These are phyloP conservation scores for Spilosoma lubricipeda DNA, from an alignment of 2,888 invertebrate species.

Conservation along the genomic window DNA sequence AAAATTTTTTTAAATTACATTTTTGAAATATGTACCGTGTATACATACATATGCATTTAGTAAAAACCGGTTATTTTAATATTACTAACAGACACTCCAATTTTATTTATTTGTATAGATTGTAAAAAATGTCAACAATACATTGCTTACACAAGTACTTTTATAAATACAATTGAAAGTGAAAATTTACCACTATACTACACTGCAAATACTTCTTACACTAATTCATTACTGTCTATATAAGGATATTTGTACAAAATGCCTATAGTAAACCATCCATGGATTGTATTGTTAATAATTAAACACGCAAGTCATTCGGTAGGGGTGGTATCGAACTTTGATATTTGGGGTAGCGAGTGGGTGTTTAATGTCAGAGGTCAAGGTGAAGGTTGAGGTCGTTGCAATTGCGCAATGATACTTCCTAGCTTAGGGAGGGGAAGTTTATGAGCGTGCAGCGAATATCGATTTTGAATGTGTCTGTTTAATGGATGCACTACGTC, in stretches of 20 bases:
- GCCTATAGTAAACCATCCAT: not conserved
- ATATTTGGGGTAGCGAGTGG: constrained; percentile 60
- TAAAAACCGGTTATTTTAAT: too few species aligned
- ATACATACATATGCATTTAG: too few species aligned
- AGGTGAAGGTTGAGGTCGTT: constrained; percentile 65
- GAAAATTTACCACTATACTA: not conserved
- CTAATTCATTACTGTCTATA: not conserved
- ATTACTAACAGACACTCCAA: too few species aligned
- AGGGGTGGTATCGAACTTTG: constrained; percentile 58
- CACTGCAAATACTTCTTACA: not conserved
- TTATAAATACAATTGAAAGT: not conserved
- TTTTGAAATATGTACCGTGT: too few species aligned
- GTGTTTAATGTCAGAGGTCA: constrained; percentile 53
- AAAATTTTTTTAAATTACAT: too few species aligned
- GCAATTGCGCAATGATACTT: constrained; percentile 64
- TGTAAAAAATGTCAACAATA: not conserved
- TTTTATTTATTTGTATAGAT: too few species aligned
- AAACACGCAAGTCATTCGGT: not conserved
- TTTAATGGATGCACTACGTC: constrained; percentile 31
- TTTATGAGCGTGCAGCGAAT: constrained; percentile 24
- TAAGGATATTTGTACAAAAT: not conserved
- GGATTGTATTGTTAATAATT: not conserved
- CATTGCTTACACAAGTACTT: not conserved
- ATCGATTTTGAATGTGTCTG: constrained; percentile 48
- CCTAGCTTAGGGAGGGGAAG: constrained; percentile 17